Evolutionary conservation across 2,797 vertebrate genomes (phyloP).

Genomic region (Monodelphis domestica): DNA sequence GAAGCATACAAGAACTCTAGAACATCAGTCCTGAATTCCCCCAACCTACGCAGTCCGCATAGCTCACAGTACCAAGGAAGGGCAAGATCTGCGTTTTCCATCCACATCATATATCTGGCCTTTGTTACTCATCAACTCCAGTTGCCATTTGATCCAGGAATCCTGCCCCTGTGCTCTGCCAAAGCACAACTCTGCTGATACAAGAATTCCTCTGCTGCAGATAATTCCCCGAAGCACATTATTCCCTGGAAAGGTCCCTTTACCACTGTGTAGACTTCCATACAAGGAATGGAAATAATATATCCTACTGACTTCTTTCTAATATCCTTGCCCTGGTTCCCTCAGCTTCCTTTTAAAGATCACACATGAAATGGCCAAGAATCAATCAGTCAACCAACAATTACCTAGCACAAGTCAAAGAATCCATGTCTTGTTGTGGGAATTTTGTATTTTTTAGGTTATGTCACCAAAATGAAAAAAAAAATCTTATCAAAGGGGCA

Average conservation of each 20-base stretch:
- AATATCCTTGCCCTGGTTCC: background rate
- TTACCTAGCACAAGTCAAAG: background rate
- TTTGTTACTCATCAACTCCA: background rate
- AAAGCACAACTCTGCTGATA: background rate
- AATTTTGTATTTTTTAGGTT: no score
- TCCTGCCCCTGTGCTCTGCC: background rate
- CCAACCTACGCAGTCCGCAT: background rate
- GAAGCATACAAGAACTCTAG: background rate
- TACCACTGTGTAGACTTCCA: background rate
- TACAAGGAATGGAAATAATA: background rate
- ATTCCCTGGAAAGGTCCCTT: background rate
- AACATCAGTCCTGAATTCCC: background rate
- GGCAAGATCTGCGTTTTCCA: background rate
- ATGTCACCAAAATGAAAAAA: no score
- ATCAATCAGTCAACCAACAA: background rate
- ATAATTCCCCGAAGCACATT: background rate
- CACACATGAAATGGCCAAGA: background rate
- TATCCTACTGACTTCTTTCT: background rate
- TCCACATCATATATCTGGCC: background rate
- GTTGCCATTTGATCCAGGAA: background rate
- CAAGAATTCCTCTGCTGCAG: background rate
- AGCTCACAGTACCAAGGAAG: background rate
- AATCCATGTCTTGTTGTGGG: background rate
- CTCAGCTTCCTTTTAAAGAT: background rate
- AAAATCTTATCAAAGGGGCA: no score